Conservation (phyloP, 2,113 vertebrate species). For the Chloropsis cyanopogon region DNA sequence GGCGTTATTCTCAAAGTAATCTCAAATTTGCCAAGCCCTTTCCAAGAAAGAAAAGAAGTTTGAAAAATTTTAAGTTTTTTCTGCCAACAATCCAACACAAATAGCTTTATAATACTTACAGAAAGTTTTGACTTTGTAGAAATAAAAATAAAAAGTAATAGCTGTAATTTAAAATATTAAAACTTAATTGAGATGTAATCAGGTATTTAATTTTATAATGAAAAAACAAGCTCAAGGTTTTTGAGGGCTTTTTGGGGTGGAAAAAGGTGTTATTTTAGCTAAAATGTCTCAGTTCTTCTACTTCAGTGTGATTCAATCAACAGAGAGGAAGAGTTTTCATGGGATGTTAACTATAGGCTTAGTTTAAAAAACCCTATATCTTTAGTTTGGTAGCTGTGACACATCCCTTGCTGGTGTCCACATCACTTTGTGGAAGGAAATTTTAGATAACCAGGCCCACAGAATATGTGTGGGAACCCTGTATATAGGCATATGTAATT, state of each 20-base stretch:
- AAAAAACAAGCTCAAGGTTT: not conserved
- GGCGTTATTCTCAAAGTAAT: not conserved
- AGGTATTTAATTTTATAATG: not conserved
- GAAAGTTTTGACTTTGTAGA: not conserved
- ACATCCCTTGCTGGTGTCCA: not conserved
- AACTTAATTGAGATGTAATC: not conserved
- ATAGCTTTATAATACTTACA: not conserved
- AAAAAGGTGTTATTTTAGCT: not conserved
- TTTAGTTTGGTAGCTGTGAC: not conserved
- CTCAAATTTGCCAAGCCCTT: not conserved
- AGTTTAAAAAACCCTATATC: not conserved
- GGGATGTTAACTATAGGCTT: not conserved
- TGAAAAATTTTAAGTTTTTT: not conserved
- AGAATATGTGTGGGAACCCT: not conserved
- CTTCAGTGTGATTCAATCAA: not conserved
- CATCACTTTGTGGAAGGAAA: not conserved
- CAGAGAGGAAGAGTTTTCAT: not conserved
- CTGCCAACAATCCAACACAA: not conserved
- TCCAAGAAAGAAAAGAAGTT: not conserved
- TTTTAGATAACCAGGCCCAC: not conserved
- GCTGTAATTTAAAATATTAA: not conserved
- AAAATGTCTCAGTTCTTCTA: not conserved
- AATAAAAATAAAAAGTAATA: not conserved
- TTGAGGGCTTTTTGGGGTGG: fast-evolving
- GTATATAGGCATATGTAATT: not conserved